Base-by-base conservation (phyloP, 2,888 invertebrate species). In the Diogma glabrata region DNA sequence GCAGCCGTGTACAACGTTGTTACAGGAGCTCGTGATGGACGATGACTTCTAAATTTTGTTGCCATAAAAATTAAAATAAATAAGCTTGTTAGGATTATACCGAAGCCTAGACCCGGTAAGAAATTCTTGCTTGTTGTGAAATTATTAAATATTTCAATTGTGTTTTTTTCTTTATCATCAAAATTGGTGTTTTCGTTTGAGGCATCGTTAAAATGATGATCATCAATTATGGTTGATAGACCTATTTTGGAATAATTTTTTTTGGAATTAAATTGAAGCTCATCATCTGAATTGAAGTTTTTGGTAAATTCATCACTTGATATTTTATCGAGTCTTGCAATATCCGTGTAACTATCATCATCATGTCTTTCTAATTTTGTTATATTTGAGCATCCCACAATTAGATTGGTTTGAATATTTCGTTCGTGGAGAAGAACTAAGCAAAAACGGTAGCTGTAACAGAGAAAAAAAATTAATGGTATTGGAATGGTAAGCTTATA, bases 1-100 rank as follows among this genome's bases (percentile, higher is more conserved):
- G 67, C 63, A 28, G 86, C 51, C 73, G 82, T 63, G 81, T 74
- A 66, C 81, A 87, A 65, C 77, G 87, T 67, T 77, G 79, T 64
- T 75, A 85, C 57, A 67, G 75, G 57, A 74, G 76, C 63, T 67
- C 74, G 69, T 72, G 66, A 59, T 47, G 48, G 45, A 30, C 46
- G 22, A 33, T 74, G 75, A 60, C 72, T 75, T 50, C 80, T 67
- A 61, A 81, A 75, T 59, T 75, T 80, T 51, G 78, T 75, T 38
- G 78, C 79, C 59, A 77, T 81, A 75, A 78, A 79, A 52, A 81
- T 73, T 51, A 83, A 63, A 8, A 69, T 74, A 14, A 84, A 60
- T 23, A 69, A 55, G 16, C 67, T 67, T 3, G 67, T 68, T 26
- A 69, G 64, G 53, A 69, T 55, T n/a, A 69, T 62, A 17, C 68